Base-by-base conservation (phyloP, 1,140 invertebrate genomes). In the Neodiprion fabricii region DNA sequence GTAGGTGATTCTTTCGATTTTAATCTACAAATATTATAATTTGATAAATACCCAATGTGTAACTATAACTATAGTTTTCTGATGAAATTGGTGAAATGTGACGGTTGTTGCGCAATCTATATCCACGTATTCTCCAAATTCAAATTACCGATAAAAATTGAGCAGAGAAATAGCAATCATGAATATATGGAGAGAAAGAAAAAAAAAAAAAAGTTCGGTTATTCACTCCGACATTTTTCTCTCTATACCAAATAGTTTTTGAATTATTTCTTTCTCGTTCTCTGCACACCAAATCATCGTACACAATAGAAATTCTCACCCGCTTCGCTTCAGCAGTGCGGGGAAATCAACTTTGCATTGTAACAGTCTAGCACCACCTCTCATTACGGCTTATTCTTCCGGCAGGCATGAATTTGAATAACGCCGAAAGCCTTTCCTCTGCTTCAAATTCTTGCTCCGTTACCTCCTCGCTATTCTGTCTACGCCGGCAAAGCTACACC, bases 321-420 rank as follows among this genome's bases (percentile, higher is more conserved):
- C 28, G 53, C n/a, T 61, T 61, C 53, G 53, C 53, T 61, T 17
- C 9, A 14, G 11, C 53, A 12, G 53, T 17, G n/a, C 53, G n/a
- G 11, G n/a, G n/a, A 61, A 61, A 61, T 61, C 53, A 61, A 61
- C 11, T 61, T 61, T 61, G 53, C 53, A 61, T 61, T 61, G 53
- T 14, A 61, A 61, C n/a, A 61, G 53, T 17, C n/a, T 61, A 17
- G 11, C 28, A 40, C 53, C 53, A 12, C 53, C 11, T 17, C 53
- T 61, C n/a, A 61, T 61, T 17, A 61, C 53, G 53, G 53, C n/a
- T 61, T 17, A 61, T 61, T 61, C 53, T 61, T 61, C 53, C 53
- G 53, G 53, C 53, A 61, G 53, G 53, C 11, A 61, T 5, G 28
- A 40, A 61, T 61, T 61, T 61, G 53, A 61, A 61, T 61, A 61